Base-by-base conservation (phyloP, 2,888 invertebrate species). In the Podabrus alpinus region DNA sequence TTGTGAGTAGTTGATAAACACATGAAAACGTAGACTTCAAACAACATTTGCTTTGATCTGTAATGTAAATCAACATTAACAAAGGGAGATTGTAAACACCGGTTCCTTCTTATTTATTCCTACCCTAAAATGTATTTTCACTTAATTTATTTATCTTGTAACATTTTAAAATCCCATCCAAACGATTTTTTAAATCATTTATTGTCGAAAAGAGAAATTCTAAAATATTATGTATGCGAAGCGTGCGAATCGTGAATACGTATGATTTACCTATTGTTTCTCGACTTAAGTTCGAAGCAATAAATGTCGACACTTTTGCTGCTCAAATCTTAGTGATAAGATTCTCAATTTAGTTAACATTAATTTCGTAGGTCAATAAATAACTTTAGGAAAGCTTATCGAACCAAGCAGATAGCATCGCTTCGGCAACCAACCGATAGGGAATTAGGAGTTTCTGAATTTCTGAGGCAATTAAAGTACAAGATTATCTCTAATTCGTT, bases 1-100 rank as follows among this genome's bases (percentile, higher is more conserved):
- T 72, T 69, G 62, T 64, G 16, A 19, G 21, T 64, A 64, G 19
- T 69, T 66, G 73, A 69, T 73, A 73, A 45, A 68, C 73, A 24
- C 64, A 15, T 29, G 73, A 64, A 73, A 68, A 69, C 73, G 68
- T 61, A 69, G 68, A 59, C 68, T 68, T 72, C 68, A 64, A 64
- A 64, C 21, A 64, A 64, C 67, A 67, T 71, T 66, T 60, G 71
- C 60, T 71, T 60, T 67, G 71, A 67, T 71, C 66, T 67, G 19
- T 66, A 67, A 66, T 67, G 59, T 60, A 60, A 67, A 71, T 71
- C 71, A 59, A 67, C 59, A 60, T 71, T 71, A 66, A 59, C 71
- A 60, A 71, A 67, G 16, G 29, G 25, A 25, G 67, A 29, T 64
- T 16, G 17, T 19, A 64, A 64, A 17, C 45, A 45, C 17, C 19